A percentile compares a stretch with the other conserved stretches of the same genome.
phyloP scores from a whole-genome alignment of 2,113 vertebrate species.

The Microtus oregoni region DNA sequence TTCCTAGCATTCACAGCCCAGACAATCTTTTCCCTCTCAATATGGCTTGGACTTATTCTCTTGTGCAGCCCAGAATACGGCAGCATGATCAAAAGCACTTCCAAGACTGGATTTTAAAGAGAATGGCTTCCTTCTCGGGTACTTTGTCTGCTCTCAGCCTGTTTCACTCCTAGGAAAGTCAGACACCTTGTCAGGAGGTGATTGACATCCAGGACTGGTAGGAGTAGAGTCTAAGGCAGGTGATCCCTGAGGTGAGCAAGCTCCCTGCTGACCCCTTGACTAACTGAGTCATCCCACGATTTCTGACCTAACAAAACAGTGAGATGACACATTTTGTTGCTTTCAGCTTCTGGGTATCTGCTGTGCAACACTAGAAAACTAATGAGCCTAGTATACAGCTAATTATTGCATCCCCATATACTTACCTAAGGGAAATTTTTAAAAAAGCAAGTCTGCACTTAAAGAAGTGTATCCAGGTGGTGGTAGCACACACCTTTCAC shows the following conservation, averaged over 20 bases:
- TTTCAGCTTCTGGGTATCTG: background rate
- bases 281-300: background rate
- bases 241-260: background rate
- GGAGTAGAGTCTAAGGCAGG: background rate
- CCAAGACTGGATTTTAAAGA: background rate
- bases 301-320: background rate
- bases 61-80: background rate
- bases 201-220: background rate
- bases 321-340: background rate
- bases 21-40: background rate
- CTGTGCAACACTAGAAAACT: background rate
- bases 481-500: background rate
- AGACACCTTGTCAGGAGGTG: background rate
- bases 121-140: background rate
- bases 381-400: background rate
- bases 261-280: background rate
- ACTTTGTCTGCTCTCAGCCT: background rate
- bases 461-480: background rate
- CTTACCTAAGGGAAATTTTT: background rate
- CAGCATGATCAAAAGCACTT: background rate
- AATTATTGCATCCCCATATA: background rate
- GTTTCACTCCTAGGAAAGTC: background rate
- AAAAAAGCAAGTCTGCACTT: background rate
- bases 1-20: background rate
- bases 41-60: background rate